Evolutionary conservation across 2,113 vertebrate genomes (phyloP), one percentile per base, ranked within the genome.

Genomic region (Thermophis baileyi): DNA sequence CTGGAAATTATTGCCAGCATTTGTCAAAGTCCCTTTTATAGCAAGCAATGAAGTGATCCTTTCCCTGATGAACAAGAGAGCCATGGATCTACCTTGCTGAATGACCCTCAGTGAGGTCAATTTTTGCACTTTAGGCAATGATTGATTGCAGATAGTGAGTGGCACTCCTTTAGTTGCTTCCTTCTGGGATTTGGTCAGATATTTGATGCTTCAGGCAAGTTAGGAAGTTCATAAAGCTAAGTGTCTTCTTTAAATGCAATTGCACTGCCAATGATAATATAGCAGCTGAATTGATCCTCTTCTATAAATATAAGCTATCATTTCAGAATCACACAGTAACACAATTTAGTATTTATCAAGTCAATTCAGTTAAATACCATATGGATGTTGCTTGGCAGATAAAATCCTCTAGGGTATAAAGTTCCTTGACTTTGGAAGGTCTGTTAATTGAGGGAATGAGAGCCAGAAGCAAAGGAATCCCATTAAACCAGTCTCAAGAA

Each of bases 81-180:
- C 97, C 85, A 85, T 2, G 93, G 96, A 94, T 96, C 94, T 47
- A 94, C 94, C 96, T 63, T 47, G 94, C 94, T 0, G 57, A 93
- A 10, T 96, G 96, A 97, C 96, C 96, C 93, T 54, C 0, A 0
- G 0, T 6, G 95, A 94, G 96, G 57, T 55, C 44, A 3, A 63
- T 53, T 86, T 94, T 93, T 96, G 93, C 97, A 94, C 95, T 40
- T 91, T 5, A 94, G 96, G 96, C 95, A 25, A 94, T 96, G 96
- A 97, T 95, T 96, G 97, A 97, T 97, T 95, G 96, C 95, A 96
- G 96, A 95, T 93, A 96, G 93, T 94, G 96, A 96, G 96, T 96
- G 97, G 96, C 95, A 94, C 91, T 93, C 96, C 95, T 94, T 54
- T 93, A 86, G 93, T 90, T 54, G 89, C 50, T 95, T 93, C 93